Percentiles rank a stretch among this genome's conserved stretches.
phyloP scores from a whole-genome alignment of 2,797 vertebrate species.

The Enteromius viviparus region DNA sequence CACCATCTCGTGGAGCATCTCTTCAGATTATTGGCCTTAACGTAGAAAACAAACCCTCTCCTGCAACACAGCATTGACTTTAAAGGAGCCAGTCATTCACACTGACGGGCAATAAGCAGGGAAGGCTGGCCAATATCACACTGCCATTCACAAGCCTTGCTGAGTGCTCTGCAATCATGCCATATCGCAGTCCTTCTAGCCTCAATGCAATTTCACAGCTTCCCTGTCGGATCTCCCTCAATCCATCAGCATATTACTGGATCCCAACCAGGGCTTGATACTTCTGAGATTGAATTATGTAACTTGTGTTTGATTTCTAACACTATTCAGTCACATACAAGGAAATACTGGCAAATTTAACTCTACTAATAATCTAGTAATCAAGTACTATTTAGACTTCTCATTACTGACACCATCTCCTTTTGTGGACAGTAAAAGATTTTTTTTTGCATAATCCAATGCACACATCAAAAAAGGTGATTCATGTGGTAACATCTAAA shows the following conservation, averaged over 20 bases:
- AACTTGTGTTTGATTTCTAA: constrained; percentile 12
- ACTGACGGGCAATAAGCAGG: constrained; percentile 50
- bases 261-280: constrained; percentile 5
- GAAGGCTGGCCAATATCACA: constrained; percentile 59
- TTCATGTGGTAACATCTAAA: constrained; percentile 5
- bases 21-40: constrained; percentile 66
- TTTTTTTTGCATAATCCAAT: background rate
- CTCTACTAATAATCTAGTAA: constrained; percentile 17
- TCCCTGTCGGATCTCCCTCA: constrained; percentile 40
- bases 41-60: constrained; percentile 62
- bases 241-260: constrained; percentile 26
- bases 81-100: constrained; percentile 60
- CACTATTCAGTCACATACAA: background rate
- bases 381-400: constrained; percentile 24
- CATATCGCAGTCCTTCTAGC: constrained; percentile 44
- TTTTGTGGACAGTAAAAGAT: background rate
- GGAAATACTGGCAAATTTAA: background rate
- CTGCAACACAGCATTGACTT: constrained; percentile 56
- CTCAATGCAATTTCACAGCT: constrained; percentile 53
- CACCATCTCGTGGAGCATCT: constrained; percentile 64
- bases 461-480: background rate
- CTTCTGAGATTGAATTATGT: constrained; percentile 17
- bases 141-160: constrained; percentile 49
- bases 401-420: constrained; percentile 7
- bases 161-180: constrained; percentile 58